These are phyloP conservation scores for Camponotus vicinus DNA, from an alignment of 1,140 invertebrate species.

Conservation along the genomic window DNA sequence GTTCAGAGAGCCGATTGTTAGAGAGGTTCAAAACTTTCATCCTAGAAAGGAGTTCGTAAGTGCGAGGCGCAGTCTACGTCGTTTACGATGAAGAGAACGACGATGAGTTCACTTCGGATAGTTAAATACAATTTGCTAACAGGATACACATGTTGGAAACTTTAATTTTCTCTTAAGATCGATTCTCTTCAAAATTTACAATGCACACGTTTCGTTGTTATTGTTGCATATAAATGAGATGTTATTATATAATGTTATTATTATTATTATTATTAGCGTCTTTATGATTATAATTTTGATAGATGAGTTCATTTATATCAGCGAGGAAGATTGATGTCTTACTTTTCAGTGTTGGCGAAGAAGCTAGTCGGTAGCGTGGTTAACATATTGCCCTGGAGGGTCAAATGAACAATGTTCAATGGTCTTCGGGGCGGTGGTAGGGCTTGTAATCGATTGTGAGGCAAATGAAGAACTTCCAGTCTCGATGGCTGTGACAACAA, in stretches of 20 bases:
- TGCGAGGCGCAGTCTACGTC: not conserved
- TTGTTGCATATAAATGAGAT: not conserved
- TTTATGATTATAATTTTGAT: not conserved
- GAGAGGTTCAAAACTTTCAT: constrained; percentile 92
- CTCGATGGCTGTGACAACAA: constrained; percentile 91
- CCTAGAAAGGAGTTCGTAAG: constrained; percentile 79
- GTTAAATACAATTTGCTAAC: constrained; percentile 23
- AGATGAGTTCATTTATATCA: constrained; percentile 8
- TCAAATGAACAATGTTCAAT: constrained; percentile 90
- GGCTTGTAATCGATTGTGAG: constrained; percentile 91
- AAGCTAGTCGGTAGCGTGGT: constrained; percentile 91
- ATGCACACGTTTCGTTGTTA: not conserved
- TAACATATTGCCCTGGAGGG: constrained; percentile 92
- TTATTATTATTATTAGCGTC: constrained; percentile 10
- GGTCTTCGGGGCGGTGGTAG: constrained; percentile 90
- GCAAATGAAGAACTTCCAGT: constrained; percentile 90
- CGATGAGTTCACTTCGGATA: not conserved
- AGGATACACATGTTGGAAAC: too few relatives aligned
- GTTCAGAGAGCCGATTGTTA: constrained; percentile 91
- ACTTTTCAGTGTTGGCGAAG: constrained; percentile 90
- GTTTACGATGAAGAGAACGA: constrained; percentile 11
- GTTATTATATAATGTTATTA: too few relatives aligned
- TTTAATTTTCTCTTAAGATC: not conserved
- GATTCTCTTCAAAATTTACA: not conserved
- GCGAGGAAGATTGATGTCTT: constrained; percentile 26